Conservation (phyloP, 2,113 vertebrate species). For the Spea multiplicata region DNA sequence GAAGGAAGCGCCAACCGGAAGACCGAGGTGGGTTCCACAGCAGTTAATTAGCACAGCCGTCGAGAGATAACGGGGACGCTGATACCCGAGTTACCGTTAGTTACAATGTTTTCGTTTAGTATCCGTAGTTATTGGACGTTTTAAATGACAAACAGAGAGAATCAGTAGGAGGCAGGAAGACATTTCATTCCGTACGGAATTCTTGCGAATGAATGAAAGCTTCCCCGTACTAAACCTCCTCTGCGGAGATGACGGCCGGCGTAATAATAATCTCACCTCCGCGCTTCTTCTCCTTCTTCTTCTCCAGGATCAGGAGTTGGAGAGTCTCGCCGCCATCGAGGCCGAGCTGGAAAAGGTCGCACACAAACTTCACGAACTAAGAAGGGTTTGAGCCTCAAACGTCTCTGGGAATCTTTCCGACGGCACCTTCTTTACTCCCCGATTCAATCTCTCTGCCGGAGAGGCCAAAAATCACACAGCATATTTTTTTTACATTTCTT, state of each 20-base stretch:
- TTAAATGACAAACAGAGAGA: too few relatives aligned
- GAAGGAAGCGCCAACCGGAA: slow-evolving; percentile 88
- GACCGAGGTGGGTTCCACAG: slow-evolving; percentile 73
- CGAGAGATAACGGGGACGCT: too few relatives aligned
- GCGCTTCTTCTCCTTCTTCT: not conserved
- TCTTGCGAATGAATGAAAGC: too few relatives aligned
- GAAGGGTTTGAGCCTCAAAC: slow-evolving; percentile 58
- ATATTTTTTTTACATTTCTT: not conserved
- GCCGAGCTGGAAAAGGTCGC: slow-evolving; percentile 88
- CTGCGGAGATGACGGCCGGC: too few relatives aligned
- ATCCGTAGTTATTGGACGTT: too few relatives aligned
- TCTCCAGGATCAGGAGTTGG: slow-evolving; percentile 86
- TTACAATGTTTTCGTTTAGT: too few relatives aligned
- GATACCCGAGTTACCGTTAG: too few relatives aligned
- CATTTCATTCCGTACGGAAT: too few relatives aligned
- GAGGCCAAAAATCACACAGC: not conserved
- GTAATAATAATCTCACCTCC: too few relatives aligned
- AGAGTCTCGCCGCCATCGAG: slow-evolving; percentile 88
- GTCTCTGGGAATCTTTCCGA: accelerated
- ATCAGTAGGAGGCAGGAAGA: too few relatives aligned
- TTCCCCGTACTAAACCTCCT: too few relatives aligned
- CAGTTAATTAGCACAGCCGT: too few relatives aligned
- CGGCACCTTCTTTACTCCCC: slow-evolving; percentile 35
- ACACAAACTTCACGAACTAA: slow-evolving; percentile 83
- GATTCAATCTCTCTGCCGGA: slow-evolving; percentile 3